A percentile compares a stretch with the other conserved stretches of the same genome.
These are phyloP conservation scores for Pluvianellus socialis DNA, from an alignment of 2,113 vertebrate genomes.

Conservation along the genomic window DNA sequence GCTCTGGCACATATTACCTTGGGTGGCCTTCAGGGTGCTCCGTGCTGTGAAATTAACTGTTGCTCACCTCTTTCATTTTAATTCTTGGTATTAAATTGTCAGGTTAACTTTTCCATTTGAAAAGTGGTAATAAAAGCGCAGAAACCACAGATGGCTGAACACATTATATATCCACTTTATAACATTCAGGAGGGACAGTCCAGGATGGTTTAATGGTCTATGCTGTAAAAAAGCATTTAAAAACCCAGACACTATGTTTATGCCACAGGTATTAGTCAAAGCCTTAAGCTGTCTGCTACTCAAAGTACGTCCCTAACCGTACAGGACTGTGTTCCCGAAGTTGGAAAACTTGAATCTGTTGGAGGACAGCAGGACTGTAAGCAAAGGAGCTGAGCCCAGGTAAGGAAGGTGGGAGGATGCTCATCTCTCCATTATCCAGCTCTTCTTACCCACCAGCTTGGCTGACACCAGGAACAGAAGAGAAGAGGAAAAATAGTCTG, in stretches of 20 bases:
- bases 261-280: neutral
- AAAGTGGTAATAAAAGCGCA: neutral
- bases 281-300: neutral
- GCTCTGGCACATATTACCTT: neutral
- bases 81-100: neutral
- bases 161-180: neutral
- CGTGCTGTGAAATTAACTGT: neutral
- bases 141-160: neutral
- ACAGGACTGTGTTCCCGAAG: accelerated
- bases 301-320: accelerated
- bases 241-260: neutral
- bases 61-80: neutral
- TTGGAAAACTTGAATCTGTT: neutral
- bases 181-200: neutral
- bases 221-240: neutral
- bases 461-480: neutral
- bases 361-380: neutral
- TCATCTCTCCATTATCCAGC: neutral
- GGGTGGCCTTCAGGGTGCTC: neutral
- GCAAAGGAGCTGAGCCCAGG: neutral
- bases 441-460: neutral
- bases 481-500: neutral
- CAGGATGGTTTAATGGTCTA: neutral
- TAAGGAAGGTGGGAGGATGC: accelerated
- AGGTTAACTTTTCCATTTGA: neutral